phyloP scores from a whole-genome alignment of 2,797 vertebrate species.

The Oryzias sinensis region DNA sequence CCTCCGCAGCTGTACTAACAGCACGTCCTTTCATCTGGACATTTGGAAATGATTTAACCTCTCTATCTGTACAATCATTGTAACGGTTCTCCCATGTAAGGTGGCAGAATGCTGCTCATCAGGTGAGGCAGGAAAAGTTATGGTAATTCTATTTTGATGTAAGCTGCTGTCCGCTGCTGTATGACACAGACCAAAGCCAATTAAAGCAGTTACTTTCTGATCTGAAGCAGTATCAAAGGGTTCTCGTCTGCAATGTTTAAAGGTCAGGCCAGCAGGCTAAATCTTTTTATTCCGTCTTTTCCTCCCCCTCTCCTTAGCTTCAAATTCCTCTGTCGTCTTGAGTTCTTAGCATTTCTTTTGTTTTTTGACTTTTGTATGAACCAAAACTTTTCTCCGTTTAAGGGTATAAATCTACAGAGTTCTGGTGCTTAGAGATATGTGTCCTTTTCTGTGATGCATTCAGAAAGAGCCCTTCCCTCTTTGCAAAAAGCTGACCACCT shows the following conservation, averaged over 20 bases:
- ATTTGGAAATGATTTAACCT: slow-evolving; percentile 20
- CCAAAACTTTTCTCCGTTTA: no score
- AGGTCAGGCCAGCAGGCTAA: slow-evolving; percentile 8
- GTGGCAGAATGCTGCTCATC: slow-evolving; percentile 7
- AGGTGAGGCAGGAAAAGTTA: neutral
- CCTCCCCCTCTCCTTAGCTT: neutral
- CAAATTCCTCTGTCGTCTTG: neutral
- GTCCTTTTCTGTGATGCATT: no score
- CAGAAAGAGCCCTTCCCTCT: no score
- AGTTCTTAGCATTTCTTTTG: neutral
- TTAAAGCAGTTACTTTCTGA: slow-evolving; percentile 24
- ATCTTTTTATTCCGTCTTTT: slow-evolving; percentile 7
- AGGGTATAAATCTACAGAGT: no score
- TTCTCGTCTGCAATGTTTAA: slow-evolving; percentile 3
- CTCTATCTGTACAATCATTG: slow-evolving; percentile 1
- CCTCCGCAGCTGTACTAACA: slow-evolving; percentile 6
- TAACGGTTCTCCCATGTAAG: slow-evolving; percentile 1
- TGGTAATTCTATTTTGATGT: slow-evolving; percentile 27
- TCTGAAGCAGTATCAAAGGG: slow-evolving; percentile 8
- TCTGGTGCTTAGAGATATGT: no score
- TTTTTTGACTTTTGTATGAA: no score
- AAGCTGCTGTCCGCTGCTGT: slow-evolving; percentile 1
- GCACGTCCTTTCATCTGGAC: slow-evolving; percentile 20
- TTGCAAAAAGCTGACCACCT: no score
- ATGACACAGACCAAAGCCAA: slow-evolving; percentile 18